Conservation (phyloP, 2,888 invertebrate genomes). For the Coleophora deauratella region DNA sequence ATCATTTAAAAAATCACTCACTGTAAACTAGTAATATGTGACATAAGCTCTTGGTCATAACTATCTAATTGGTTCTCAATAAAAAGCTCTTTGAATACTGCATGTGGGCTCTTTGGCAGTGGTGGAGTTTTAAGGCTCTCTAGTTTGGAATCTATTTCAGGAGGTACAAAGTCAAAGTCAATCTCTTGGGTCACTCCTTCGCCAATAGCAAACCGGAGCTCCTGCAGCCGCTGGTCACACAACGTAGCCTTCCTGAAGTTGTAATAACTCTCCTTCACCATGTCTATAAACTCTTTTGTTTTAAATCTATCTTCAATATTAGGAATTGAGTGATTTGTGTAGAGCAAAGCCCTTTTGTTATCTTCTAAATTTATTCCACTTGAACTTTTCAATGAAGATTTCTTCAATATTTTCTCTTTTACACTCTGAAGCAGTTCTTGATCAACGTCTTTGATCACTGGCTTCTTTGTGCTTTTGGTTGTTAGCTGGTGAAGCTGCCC, state of each 20-base stretch:
- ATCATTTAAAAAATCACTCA: conserved; percentile 32
- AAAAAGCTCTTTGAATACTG: conserved; percentile 59
- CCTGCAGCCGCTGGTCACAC: conserved; percentile 60
- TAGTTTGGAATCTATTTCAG: conserved; percentile 14
- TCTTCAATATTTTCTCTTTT: conserved; percentile 55
- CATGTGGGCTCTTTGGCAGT: conserved; percentile 54
- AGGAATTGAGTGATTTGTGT: conserved; percentile 45
- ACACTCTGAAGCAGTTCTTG: conserved; percentile 54
- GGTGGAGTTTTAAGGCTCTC: conserved; percentile 17
- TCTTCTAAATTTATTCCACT: conserved; percentile 43
- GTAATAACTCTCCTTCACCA: conserved; percentile 64
- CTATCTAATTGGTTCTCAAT: conserved; percentile 54
- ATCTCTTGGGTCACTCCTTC: conserved; percentile 63
- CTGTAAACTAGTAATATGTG: conserved; percentile 53
- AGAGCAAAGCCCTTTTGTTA: conserved; percentile 61
- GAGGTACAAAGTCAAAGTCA: conserved; percentile 39
- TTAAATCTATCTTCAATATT: conserved; percentile 45
- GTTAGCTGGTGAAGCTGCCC: conserved; percentile 76
- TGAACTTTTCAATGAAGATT: conserved; percentile 20
- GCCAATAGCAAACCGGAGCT: conserved; percentile 61
- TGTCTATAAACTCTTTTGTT: conserved; percentile 48
- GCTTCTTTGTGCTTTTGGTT: conserved; percentile 27
- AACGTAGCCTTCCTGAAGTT: conserved; percentile 63
- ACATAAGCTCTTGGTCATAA: conserved; percentile 59
- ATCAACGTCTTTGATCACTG: conserved; percentile 46